A percentile compares a stretch with the other conserved stretches of the same genome.
Conservation (phyloP, 2,113 vertebrate species). For the Halcyon senegalensis region DNA sequence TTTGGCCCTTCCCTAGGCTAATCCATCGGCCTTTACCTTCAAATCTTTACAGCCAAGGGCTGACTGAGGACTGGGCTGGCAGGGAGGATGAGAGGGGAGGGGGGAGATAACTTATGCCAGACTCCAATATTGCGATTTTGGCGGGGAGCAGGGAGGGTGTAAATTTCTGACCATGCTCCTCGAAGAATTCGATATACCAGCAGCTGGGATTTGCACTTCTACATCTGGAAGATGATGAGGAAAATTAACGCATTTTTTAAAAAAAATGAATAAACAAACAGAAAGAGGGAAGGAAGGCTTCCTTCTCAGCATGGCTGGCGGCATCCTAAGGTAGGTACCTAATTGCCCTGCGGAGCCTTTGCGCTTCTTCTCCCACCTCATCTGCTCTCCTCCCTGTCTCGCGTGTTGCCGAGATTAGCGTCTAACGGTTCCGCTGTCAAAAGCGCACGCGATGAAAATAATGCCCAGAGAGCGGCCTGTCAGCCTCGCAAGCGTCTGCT, state of each 20-base stretch:
- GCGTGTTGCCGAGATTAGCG: neutral
- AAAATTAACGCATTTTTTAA: neutral
- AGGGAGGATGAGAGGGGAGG: neutral
- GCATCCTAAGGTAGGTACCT: neutral
- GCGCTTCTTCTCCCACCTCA: neutral
- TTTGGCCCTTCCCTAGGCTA: conserved; percentile 67
- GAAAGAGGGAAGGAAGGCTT: neutral
- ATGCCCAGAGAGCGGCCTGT: neutral
- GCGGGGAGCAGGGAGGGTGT: neutral
- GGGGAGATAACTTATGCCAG: neutral
- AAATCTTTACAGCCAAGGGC: conserved; percentile 35
- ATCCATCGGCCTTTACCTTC: conserved; percentile 65
- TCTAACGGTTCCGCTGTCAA: neutral
- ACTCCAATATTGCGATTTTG: neutral
- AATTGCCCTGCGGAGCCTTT: neutral
- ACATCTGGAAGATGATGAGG: neutral
- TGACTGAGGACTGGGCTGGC: neutral
- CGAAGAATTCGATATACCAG: neutral
- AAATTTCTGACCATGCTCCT: neutral
- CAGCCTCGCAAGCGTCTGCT: neutral
- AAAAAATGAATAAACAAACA: neutral
- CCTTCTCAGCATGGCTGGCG: accelerated
- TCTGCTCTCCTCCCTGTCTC: neutral
- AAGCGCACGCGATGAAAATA: neutral
- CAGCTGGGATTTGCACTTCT: neutral